Percentiles rank a stretch among this genome's conserved stretches.
Evolutionary conservation across 2,888 invertebrate species (phyloP).

Genomic region (Pseudanteris insignis): DNA sequence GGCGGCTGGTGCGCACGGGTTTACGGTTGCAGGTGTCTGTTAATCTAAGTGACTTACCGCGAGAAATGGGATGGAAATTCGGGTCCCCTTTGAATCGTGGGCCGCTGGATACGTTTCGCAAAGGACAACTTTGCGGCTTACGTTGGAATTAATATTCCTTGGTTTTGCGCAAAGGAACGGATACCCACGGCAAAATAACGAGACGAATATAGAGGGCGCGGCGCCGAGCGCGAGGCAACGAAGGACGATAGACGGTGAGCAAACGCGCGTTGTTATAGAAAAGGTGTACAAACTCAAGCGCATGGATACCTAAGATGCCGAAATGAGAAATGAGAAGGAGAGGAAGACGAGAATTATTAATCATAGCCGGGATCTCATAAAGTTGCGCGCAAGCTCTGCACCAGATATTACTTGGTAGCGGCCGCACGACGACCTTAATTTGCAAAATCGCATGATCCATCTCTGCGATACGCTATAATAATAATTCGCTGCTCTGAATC

Average conservation of each 20-base stretch:
- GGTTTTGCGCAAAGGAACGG: constrained; percentile 35
- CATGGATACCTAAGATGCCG: constrained; percentile 37
- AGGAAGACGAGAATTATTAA: constrained; percentile 60
- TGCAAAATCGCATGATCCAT: constrained; percentile 23
- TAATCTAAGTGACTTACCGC: constrained; percentile 35
- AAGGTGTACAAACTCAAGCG: constrained; percentile 34
- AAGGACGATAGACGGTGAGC: background rate
- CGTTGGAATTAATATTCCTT: constrained; percentile 45
- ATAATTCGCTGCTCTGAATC: constrained; percentile 4
- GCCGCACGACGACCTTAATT: constrained; percentile 17
- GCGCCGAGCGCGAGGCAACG: background rate
- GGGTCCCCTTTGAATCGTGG: constrained; percentile 17
- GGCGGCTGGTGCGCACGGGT: too few species aligned
- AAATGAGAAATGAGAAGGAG: constrained; percentile 38
- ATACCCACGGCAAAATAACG: constrained; percentile 32
- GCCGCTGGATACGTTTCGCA: constrained; percentile 33
- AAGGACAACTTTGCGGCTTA: constrained; percentile 44
- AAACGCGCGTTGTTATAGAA: constrained; percentile 19
- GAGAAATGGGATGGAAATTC: constrained; percentile 35
- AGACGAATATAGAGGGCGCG: constrained; percentile 1
- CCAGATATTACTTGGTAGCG: constrained; percentile 26
- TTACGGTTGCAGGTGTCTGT: too few species aligned
- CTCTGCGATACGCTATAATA: constrained; percentile 17
- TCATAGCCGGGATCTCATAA: constrained; percentile 64
- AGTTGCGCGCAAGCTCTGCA: constrained; percentile 49